Conservation (phyloP, 2,797 vertebrate genomes). For the Anas bernieri region DNA sequence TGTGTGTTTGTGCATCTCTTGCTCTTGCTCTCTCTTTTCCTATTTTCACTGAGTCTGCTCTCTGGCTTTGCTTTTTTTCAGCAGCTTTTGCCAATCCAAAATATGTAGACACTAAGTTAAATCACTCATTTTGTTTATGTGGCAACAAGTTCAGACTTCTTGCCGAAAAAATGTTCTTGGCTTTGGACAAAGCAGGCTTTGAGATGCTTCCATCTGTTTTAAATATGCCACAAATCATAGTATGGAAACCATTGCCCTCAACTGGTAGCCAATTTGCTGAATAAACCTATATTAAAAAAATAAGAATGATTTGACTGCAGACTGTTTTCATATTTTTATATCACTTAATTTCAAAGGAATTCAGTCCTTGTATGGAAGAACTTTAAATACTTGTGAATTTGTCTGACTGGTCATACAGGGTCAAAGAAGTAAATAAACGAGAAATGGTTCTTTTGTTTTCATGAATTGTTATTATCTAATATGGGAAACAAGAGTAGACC, state of each 20-base stretch:
- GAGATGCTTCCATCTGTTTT: slow-evolving; percentile 76
- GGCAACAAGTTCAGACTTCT: slow-evolving; percentile 75
- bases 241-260: slow-evolving; percentile 65
- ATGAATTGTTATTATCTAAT: not conserved
- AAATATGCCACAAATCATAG: slow-evolving; percentile 74
- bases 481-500: not conserved
- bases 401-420: not conserved
- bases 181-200: slow-evolving; percentile 72
- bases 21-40: slow-evolving; percentile 22
- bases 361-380: slow-evolving; percentile 59
- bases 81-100: slow-evolving; percentile 72
- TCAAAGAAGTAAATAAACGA: not conserved
- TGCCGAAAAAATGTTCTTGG: slow-evolving; percentile 81
- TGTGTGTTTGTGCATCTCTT: not conserved
- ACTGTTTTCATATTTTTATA: slow-evolving; percentile 67
- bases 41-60: slow-evolving; percentile 33
- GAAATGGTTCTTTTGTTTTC: not conserved
- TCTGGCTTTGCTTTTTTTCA: slow-evolving; percentile 57
- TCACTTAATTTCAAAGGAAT: slow-evolving; percentile 68
- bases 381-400: slow-evolving; percentile 49
- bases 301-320: slow-evolving; percentile 42
- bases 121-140: slow-evolving; percentile 79
- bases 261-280: slow-evolving; percentile 66
- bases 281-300: slow-evolving; percentile 60
- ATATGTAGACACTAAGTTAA: slow-evolving; percentile 74